phyloP scores from a whole-genome alignment of 2,113 vertebrate species.

The Trogon surrucura region DNA sequence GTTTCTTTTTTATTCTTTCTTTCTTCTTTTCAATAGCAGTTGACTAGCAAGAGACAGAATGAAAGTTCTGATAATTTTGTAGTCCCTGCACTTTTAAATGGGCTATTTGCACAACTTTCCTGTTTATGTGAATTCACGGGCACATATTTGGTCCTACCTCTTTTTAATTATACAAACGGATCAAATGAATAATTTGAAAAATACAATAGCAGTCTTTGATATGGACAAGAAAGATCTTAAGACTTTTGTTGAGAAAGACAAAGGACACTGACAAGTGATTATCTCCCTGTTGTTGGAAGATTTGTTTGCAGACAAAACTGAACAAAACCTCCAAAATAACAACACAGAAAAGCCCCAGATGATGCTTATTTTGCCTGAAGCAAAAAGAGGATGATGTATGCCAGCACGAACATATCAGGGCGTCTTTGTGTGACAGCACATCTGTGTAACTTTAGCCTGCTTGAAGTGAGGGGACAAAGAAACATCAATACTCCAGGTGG shows the following conservation, averaged over 20 bases:
- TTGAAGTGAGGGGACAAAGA: constrained; percentile 27
- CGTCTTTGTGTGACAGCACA: constrained; percentile 34
- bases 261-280: background rate
- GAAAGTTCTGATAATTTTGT: background rate
- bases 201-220: background rate
- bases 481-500: background rate
- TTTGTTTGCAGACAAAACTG: background rate
- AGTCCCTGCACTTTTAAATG: background rate
- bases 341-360: constrained; percentile 50
- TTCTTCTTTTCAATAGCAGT: background rate
- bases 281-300: background rate
- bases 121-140: background rate
- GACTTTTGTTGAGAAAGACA: constrained; percentile 20
- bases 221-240: background rate
- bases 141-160: background rate
- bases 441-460: constrained; percentile 50
- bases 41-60: background rate
- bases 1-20: background rate
- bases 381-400: constrained; percentile 35
- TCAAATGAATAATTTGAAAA: background rate
- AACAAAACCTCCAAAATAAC: constrained; percentile 25
- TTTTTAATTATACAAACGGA: background rate
- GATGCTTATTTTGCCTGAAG: constrained; percentile 48
- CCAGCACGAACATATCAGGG: constrained; percentile 23
- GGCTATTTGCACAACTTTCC: background rate